Evolutionary conservation across 2,113 vertebrate species (phyloP), one percentile per base, ranked within the genome.

Genomic region (Fukomys damarensis): DNA sequence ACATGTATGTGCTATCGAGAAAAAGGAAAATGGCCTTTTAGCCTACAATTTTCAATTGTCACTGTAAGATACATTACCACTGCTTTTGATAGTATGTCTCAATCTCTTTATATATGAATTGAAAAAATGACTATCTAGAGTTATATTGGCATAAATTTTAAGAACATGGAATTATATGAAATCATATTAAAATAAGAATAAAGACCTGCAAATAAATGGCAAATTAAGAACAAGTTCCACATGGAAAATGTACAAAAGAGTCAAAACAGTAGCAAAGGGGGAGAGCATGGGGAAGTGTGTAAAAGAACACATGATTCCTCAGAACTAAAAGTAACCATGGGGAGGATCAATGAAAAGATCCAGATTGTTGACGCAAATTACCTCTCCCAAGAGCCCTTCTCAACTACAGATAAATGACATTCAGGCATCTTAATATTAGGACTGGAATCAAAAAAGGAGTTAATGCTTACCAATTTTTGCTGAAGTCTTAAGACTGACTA

Each of bases 171-270:
- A 87, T 56, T 59, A 81, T 4, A 74, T 80, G n/a, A 74, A 91
- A 88, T 70, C 46, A 59, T 41, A 58, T 10, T 72, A 66, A 96
- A 91, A 89, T 81, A 83, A 68, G 66, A 95, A 88, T 59, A 81
- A 59, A 93, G 38, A 17, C 19, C 38, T 76, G 43, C 61, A 65
- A 46, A 28, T 76, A 61, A 58, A 65, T 32, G 38, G 54, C 43
- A 93, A 87, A 84, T 30, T 65, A 74, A 83, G 26, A 52, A 74
- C 19, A 88, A 19, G 7, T 54, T 84, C 43, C 52, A 63, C 0
- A 26, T 59, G 30, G 70, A 89, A 86, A 77, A 89, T 46, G 11
- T 35, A 3, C 22, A 52, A 59, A 72, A 70, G 24, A 26, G 63
- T 14, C 28, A n/a, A 24, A 76, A 94, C 46, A 89, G 22, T 12